These are phyloP conservation scores for Triplophysa yarkandensis DNA, from an alignment of 2,797 vertebrate species.

Conservation along the genomic window DNA sequence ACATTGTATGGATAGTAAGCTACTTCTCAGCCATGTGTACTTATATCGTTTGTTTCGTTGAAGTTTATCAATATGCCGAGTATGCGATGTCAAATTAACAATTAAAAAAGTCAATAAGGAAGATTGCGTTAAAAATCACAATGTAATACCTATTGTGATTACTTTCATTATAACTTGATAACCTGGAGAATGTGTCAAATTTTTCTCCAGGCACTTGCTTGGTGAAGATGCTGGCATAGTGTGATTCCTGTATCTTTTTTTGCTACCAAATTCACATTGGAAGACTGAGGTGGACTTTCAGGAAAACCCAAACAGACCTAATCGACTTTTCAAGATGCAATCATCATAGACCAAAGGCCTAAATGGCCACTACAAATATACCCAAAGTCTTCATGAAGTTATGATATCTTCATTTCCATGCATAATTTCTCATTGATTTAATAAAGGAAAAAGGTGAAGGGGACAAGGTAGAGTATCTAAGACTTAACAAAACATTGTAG, in stretches of 20 bases:
- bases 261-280: conserved; percentile 13
- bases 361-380: conserved; percentile 1
- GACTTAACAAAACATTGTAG: conserved; percentile 28
- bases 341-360: conserved; percentile 23
- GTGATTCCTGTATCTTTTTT: conserved; percentile 11
- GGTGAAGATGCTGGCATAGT: not conserved
- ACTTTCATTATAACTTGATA: conserved; percentile 3
- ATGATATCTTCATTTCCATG: not conserved
- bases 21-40: conserved; percentile 2
- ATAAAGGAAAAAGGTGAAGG: not conserved
- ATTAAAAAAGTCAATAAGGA: no score
- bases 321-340: conserved; percentile 22
- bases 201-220: not conserved
- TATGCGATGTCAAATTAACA: not conserved
- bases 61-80: not conserved
- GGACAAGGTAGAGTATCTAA: not conserved
- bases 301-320: conserved; percentile 7
- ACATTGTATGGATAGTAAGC: not conserved
- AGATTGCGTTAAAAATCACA: no score
- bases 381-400: no score
- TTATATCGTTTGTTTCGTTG: not conserved
- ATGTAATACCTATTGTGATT: not conserved
- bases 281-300: conserved; percentile 27
- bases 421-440: not conserved
- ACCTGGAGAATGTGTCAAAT: conserved; percentile 18